Base-by-base conservation (phyloP, 2,113 vertebrate species). In the Labrus mixtus region DNA sequence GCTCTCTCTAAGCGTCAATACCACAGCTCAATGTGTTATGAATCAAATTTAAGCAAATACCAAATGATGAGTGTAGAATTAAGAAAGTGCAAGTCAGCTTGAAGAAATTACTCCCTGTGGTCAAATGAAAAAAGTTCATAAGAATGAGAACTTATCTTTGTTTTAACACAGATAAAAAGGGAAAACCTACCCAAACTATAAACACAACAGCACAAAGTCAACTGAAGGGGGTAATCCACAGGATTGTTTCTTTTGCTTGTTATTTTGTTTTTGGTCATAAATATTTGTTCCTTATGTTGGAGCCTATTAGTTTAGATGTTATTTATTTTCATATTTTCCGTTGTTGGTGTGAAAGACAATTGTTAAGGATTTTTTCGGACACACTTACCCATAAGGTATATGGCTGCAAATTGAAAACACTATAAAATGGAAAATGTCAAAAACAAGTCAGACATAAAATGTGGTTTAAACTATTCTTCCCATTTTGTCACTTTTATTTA, bases 41-140 rank as follows among this genome's bases (percentile, higher is more conserved):
- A 82, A 79, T 81, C 25, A 76, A 62, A 67, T 10, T 10, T 8
- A 23, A 68, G 29, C 50, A 67, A 63, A 66, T 75, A 61, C 67
- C 39, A 46, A 53, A 45, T 45, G 54, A 41, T 33, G 25, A 68
- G 0, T 74, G 29, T 9, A 19, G 10, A 3, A 12, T 76, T 81
- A 50, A 46, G 58, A 71, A 36, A 36, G 56, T 23, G 33, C 36
- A 46, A 20, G 73, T 46, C 64, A 46, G 23, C 16, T 39, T 13
- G 22, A 60, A 58, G 8, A 55, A 63, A 68, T 73, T 25, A 51
- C 57, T 65, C 65, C 61, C 37, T 59, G 50, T 25, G 58, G 64
- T 45, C 23, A 39, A 10, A 68, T 82, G 16, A 63, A 71, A 20
- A 54, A 68, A 76, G 13, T 48, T 37, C 25, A 69, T 66, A 25